A percentile compares a stretch with the other conserved stretches of the same genome.
phyloP scores from a whole-genome alignment of 2,113 vertebrate species.

The Scatophagus argus region DNA sequence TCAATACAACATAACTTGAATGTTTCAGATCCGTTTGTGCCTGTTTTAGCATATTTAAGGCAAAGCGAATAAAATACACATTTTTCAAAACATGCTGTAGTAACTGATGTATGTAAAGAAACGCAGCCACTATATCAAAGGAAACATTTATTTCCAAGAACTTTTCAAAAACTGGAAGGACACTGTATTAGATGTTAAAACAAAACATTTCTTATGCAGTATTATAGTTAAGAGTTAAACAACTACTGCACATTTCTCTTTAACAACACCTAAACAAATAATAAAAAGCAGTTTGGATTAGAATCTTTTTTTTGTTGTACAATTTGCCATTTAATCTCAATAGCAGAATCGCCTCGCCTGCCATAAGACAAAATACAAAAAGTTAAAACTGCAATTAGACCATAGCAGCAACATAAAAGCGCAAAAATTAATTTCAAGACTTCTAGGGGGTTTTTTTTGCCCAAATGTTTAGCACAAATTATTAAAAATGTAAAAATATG shows the following conservation, averaged over 20 bases:
- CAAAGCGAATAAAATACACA: too few species aligned
- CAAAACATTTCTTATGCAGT: background rate
- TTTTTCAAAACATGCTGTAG: too few species aligned
- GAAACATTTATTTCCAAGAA: conserved; percentile 55
- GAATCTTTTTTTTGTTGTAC: background rate
- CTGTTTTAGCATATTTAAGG: too few species aligned
- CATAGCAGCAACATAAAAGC: background rate
- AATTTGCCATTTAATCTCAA: background rate
- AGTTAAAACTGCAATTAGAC: background rate
- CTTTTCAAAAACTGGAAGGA: conserved; percentile 6
- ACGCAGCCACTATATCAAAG: background rate
- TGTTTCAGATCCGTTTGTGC: too few species aligned
- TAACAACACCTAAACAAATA: background rate
- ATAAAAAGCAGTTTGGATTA: background rate
- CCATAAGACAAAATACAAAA: background rate
- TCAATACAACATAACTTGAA: too few species aligned
- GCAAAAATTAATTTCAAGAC: background rate
- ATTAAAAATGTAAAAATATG: background rate
- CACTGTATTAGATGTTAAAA: conserved; percentile 8
- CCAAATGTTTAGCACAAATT: background rate
- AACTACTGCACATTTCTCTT: background rate
- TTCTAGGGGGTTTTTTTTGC: background rate
- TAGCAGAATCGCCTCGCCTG: background rate
- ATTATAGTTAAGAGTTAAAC: background rate
- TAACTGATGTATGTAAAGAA: background rate